Conservation (phyloP, 92 coral and sea anemone species). For the Zoanthus solanderi region DNA sequence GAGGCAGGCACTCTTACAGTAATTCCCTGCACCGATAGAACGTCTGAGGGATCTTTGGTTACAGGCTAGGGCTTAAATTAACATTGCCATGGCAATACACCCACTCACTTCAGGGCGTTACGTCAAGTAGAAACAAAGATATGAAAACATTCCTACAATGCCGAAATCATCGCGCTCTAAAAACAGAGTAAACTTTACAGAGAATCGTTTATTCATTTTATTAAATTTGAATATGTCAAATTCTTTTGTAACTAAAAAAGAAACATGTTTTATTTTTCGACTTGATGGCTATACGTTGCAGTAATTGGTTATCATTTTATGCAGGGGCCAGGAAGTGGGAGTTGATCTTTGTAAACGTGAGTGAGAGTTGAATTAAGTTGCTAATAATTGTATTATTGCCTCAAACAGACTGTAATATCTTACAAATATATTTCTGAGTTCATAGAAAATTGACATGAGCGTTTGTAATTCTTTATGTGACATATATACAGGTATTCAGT, state of each 20-base stretch:
- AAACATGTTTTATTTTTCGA: not conserved
- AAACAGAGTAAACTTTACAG: constrained; percentile 13
- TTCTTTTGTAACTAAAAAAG: constrained; percentile 30
- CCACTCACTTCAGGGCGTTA: constrained; percentile 4
- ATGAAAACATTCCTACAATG: constrained; percentile 15
- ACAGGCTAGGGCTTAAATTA: not conserved
- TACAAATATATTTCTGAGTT: too few relatives aligned
- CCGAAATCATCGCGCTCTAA: not conserved
- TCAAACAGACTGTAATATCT: too few relatives aligned
- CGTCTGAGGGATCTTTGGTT: not conserved
- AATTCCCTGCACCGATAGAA: not conserved
- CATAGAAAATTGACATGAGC: too few relatives aligned
- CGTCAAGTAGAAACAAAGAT: not conserved
- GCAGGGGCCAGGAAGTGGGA: too few relatives aligned
- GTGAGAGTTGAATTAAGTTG: too few relatives aligned
- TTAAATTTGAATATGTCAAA: constrained; percentile 8
- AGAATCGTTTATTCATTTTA: not conserved
- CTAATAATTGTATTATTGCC: too few relatives aligned
- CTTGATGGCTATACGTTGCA: not conserved
- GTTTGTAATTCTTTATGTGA: too few relatives aligned
- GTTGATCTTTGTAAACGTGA: too few relatives aligned
- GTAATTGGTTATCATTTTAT: too few relatives aligned
- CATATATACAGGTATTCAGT: too few relatives aligned
- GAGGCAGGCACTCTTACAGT: not conserved
- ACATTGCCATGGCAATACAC: constrained; percentile 35